These are phyloP conservation scores for Mesaphorura yosii DNA, from an alignment of 1,140 invertebrate genomes.

Conservation along the genomic window DNA sequence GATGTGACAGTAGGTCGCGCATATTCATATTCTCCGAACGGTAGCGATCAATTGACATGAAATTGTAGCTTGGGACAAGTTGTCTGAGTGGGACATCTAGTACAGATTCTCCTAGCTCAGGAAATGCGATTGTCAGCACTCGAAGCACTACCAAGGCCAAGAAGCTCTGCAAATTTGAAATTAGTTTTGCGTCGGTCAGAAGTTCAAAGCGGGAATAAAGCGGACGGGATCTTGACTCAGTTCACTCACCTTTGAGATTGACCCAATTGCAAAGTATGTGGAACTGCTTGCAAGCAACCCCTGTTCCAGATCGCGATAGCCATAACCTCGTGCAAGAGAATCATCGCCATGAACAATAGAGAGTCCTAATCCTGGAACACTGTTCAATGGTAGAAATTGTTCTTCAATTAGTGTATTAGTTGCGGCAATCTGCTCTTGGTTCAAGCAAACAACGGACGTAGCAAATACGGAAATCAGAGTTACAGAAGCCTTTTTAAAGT, in stretches of 20 bases:
- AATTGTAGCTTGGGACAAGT: constrained; percentile 2
- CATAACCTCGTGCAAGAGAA: neutral
- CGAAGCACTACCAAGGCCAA: neutral
- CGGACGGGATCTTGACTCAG: neutral
- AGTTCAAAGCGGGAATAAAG: no score
- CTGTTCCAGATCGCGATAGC: constrained; percentile 1
- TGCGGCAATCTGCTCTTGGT: no score
- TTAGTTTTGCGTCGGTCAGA: no score
- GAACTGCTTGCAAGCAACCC: neutral
- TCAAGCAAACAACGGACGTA: no score
- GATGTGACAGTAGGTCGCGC: constrained; percentile 13
- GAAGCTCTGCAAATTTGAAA: constrained; percentile 8
- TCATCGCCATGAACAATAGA: neutral
- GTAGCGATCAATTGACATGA: constrained; percentile 7
- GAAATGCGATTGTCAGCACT: constrained; percentile 5
- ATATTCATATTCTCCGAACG: constrained; percentile 8
- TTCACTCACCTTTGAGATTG: constrained; percentile 4
- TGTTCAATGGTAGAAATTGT: neutral
- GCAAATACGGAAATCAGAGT: no score
- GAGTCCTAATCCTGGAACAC: neutral
- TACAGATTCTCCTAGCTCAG: constrained; percentile 7
- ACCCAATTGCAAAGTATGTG: constrained; percentile 6
- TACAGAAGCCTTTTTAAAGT: no score
- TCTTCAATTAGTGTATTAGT: no score
- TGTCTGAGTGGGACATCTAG: constrained; percentile 13